phyloP scores from a whole-genome alignment of 2,113 vertebrate species.

The Melanotaenia duboulayi region DNA sequence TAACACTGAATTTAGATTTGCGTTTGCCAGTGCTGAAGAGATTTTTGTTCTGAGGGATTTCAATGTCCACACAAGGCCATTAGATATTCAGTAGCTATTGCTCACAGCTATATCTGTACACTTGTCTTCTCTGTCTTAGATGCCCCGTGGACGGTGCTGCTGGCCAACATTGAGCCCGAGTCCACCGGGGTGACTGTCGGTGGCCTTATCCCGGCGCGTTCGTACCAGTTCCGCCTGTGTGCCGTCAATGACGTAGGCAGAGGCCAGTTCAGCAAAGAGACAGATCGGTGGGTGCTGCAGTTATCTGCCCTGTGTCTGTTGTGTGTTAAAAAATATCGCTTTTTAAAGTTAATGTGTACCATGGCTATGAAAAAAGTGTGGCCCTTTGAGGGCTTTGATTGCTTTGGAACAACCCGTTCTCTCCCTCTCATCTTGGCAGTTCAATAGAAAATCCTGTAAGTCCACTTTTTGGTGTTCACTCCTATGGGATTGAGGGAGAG shows the following conservation, averaged over 20 bases:
- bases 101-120: conserved; percentile 21
- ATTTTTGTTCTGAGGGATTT: conserved; percentile 17
- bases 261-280: conserved; percentile 97
- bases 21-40: background rate
- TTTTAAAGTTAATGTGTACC: conserved; percentile 14
- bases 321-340: conserved; percentile 26
- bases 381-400: conserved; percentile 40
- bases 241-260: conserved; percentile 95
- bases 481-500: conserved; percentile 36
- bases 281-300: conserved; percentile 86
- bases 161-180: conserved; percentile 92
- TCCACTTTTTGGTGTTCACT: conserved; percentile 54
- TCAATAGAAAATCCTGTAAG: conserved; percentile 51
- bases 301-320: conserved; percentile 9
- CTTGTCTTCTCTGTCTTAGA: conserved; percentile 75
- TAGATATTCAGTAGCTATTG: conserved; percentile 2
- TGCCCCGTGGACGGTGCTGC: conserved; percentile 92
- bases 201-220: conserved; percentile 92
- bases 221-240: conserved; percentile 96
- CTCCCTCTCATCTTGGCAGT: conserved; percentile 15
- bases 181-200: conserved; percentile 84
- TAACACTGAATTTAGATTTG: conserved; percentile 35
- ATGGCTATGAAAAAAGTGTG: background rate
- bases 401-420: conserved; percentile 43
- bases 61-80: conserved; percentile 29